Evolutionary conservation across 64 coral and sea anemone species (phyloP), one percentile per base, ranked within the genome.

Genomic region (Porites lutea): DNA sequence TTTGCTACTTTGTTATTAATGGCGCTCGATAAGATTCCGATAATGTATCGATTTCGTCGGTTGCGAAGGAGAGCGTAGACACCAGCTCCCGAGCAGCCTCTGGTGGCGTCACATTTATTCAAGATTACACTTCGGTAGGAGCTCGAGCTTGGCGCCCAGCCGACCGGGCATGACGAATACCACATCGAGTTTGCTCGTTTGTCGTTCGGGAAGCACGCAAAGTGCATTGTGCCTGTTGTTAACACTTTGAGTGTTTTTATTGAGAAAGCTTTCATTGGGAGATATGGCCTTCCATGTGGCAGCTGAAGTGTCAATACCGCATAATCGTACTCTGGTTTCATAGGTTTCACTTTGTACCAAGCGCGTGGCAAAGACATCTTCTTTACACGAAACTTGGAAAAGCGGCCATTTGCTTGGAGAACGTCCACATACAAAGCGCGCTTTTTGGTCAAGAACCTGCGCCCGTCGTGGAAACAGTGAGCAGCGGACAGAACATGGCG

Each of bases 151-250:
- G 81, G 81, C 81, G 20, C 23, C 81, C 81, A 84, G 7, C 81
- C 81, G 63, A 84, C 81, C 2, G 62, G 81, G 18, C 81, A 84
- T 19, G 81, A 69, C 62, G 81, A 84, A 52, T 84, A 84, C 81
- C 81, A 84, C 81, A 84, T 84, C 8, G 81, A 68, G 23, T 67
- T 84, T 68, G 67, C 62, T 2, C 16, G 81, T 50, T 84, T 84
- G 18, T 84, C 81, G 15, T 52, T 84, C 19, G 81, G 81, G 11
- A 68, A 84, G 81, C 81, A 84, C 10, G 81, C 61, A 51, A 84
- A 84, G 45, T 84, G 81, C 63, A 84, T 68, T 1, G 62, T 20
- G 9, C 19, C 2, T 49, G 44, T 66, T 19, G 44, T 47, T 16
- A 49, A 46, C 43, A 7, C 12, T 1, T 9, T 12, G 7, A 84